Conservation (phyloP, 2,888 invertebrate species). For the Endotricha flammealis region DNA sequence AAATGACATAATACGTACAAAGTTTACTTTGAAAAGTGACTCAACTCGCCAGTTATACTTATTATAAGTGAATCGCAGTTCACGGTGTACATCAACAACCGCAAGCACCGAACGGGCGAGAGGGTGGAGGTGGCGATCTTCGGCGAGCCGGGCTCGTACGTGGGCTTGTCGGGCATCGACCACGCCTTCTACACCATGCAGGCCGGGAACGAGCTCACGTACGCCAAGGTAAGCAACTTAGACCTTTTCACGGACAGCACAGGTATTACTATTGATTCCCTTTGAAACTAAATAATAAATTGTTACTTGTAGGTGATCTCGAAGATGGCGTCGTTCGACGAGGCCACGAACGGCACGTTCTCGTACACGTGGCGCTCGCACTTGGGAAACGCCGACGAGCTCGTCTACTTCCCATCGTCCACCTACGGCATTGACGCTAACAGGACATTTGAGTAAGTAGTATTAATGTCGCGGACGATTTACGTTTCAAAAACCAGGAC, state of each 20-base stretch:
- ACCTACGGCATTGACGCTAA: constrained; percentile 96
- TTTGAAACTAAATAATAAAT: neutral
- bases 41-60: no score
- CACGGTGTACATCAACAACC: constrained; percentile 91
- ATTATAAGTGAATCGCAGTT: no score
- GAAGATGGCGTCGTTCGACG: constrained; percentile 93
- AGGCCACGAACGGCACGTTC: constrained; percentile 90
- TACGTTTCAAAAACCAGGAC: no score
- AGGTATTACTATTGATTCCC: no score
- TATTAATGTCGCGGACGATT: no score
- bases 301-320: constrained; percentile 80
- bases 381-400: constrained; percentile 89
- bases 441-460: constrained; percentile 90
- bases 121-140: constrained; percentile 95
- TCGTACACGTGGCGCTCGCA: constrained; percentile 91
- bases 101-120: constrained; percentile 95
- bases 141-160: constrained; percentile 96
- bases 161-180: constrained; percentile 94
- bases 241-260: no score
- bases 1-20: no score
- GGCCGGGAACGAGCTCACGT: constrained; percentile 93
- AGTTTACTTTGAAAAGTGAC: no score
- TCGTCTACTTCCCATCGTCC: constrained; percentile 92
- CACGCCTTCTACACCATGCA: constrained; percentile 94
- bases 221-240: constrained; percentile 81